Base-by-base conservation (phyloP, 2,113 vertebrate genomes). In the Scalopus aquaticus region DNA sequence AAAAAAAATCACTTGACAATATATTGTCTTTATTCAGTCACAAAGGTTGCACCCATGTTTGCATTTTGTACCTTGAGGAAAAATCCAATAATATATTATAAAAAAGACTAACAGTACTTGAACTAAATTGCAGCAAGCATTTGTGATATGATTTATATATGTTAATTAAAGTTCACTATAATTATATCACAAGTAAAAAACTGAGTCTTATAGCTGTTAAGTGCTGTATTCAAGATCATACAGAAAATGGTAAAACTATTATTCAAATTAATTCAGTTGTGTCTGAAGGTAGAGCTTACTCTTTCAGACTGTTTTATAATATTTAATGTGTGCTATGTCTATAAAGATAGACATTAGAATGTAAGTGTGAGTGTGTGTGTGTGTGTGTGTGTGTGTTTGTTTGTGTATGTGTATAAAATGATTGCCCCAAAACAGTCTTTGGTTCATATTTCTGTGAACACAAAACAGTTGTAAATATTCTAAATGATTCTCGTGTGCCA, bases 1-100 rank as follows among this genome's bases (percentile, higher is more conserved):
- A 64, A 91, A 3, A 54, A 70, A 91, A 49, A 37, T 85, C 22
- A 82, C 26, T 92, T 92, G 17, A 94, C 82, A 83, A 69, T 77
- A 58, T 62, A 58, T 69, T 32, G 24, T 70, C 22, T 26, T 81
- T 76, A 11, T 77, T 77, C 16, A 72, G 32, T 39, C 1, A 49
- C 22, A 72, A 79, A 92, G 5, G 28, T 42, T 62, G 16, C 30
- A 62, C 62, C 85, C 69, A 56, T 54, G 6, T 56, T 19, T 72
- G 8, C 7, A 72, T 35, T 9, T 9, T 54, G 9, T 77, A 62
- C 65, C 24, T 35, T 78, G 67, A 46, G 49, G 37, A 51, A 83
- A 44, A 24, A 30, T 9, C 1, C 12, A 44, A 12, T 72, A 44
- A 49, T 65, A 11, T 16, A 74, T 46, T 19, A n/a, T n/a, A 2